Evolutionary conservation across 35 echinoderm and acorn worm species (phyloP), one percentile per base, ranked within the genome.

Genomic region (Stichopus chloronotus): DNA sequence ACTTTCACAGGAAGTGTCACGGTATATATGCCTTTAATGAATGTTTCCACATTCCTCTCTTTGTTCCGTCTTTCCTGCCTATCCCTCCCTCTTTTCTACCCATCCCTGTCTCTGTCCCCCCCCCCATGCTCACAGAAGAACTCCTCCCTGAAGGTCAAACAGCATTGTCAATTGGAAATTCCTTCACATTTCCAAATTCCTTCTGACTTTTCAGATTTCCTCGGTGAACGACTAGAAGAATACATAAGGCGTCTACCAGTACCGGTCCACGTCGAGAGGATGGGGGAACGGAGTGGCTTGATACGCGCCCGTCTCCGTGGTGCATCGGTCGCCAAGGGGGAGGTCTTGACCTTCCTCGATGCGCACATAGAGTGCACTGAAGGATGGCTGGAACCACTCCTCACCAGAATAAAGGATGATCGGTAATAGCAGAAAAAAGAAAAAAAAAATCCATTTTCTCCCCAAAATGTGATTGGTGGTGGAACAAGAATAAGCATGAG

Each of bases 311-410:
- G 97, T 23, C 94, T 99, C 10, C 78, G 95, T 55, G 97, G 97
- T 52, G 97, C 97, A 5, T 91, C 95, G 7, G 95, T 96, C 0
- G 95, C 97, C 65, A 99, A 93, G 52, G 97, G 97, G 8, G 83
- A 96, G 7, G 95, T 99, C 25, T 54, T 99, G 14, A 99, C 97
- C 8, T 99, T 99, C 72, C 88, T 99, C 5, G 97, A 99, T 83
- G 97, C 95, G 4, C 95, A 96, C 81, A 96, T 96, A 95, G 97
- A 99, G 87, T 99, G 97, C 76, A 99, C 97, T 1, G 94, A 92
- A 54, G 95, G 97, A 0, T 99, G 97, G 97, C 92, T 99, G 14
- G 97, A 99, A 94, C 97, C 97, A 21, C 88, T 98, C 5, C 81
- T 96, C 59, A 60, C 93, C 12, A 88, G 97, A 58, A 99, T 99